Conservation (phyloP, 1,140 invertebrate species). For the Brachionus sp. region DNA sequence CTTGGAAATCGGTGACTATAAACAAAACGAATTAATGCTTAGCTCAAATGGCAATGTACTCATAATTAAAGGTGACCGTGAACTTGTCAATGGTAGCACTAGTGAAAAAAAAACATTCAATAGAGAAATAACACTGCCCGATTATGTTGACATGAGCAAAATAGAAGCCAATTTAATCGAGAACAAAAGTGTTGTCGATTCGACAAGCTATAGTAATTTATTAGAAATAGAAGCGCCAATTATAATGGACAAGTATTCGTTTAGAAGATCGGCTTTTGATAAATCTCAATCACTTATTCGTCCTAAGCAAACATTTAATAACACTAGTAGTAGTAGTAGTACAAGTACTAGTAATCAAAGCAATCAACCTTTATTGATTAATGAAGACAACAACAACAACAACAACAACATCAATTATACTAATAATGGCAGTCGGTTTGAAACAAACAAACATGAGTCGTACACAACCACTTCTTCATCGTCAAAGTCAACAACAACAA, state of each 20-base stretch:
- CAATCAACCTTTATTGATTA: too few species aligned
- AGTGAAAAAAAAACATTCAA: conserved; percentile 39
- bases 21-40: conserved; percentile 30
- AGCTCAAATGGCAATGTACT: not conserved
- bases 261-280: conserved; percentile 5
- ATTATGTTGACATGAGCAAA: conserved; percentile 14
- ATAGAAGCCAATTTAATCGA: conserved; percentile 1
- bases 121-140: conserved; percentile 29
- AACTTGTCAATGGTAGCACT: not conserved
- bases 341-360: not conserved
- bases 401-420: too few species aligned
- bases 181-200: not conserved
- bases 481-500: not conserved
- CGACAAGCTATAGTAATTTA: not conserved
- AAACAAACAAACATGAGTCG: too few species aligned
- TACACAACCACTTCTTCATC: too few species aligned
- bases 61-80: conserved; percentile 39
- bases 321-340: not conserved
- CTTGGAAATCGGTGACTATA: conserved; percentile 39
- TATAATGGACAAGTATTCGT: conserved; percentile 25
- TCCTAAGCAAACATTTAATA: not conserved
- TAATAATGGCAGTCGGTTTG: too few species aligned
- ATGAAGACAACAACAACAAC: too few species aligned
- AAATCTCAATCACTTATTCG: not conserved
- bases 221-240: conserved; percentile 28